A percentile compares a stretch with the other conserved stretches of the same genome.
Evolutionary conservation across 2,797 vertebrate genomes (phyloP).

Genomic region (Pogoniulus pusillus): DNA sequence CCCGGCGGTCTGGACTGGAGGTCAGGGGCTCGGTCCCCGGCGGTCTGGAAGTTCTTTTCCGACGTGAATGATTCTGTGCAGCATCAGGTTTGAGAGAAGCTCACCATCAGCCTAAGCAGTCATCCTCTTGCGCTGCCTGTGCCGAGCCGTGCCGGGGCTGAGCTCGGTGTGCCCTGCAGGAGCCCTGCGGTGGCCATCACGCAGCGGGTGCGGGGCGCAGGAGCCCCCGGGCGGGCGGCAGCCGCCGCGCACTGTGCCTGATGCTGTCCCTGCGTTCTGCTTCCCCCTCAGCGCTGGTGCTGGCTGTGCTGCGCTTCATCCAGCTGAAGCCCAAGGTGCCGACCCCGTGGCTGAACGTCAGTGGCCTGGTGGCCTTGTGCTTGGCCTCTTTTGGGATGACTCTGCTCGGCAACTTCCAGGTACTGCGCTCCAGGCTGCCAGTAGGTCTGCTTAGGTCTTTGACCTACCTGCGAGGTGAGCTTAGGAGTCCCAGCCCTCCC

Average conservation of each 20-base stretch:
- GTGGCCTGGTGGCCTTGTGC: conserved; percentile 79
- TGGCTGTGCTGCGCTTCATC: conserved; percentile 87
- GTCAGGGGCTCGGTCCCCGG: too few relatives aligned
- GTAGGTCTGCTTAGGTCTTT: neutral
- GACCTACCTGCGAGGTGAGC: neutral
- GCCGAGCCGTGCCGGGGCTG: neutral
- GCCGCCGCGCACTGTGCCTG: neutral
- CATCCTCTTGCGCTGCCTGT: neutral
- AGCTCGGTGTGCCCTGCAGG: neutral
- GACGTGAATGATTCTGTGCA: too few relatives aligned
- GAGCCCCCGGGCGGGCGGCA: neutral
- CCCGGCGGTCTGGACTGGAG: too few relatives aligned
- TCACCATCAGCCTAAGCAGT: too few relatives aligned
- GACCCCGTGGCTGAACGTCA: conserved; percentile 84
- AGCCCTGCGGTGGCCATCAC: neutral
- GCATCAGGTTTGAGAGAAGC: too few relatives aligned
- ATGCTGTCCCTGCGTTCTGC: neutral
- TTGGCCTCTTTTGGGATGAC: conserved; percentile 90
- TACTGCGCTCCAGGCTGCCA: conserved; percentile 61
- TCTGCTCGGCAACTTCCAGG: conserved; percentile 92
- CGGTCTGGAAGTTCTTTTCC: too few relatives aligned
- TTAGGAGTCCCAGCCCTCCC: neutral
- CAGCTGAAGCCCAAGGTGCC: conserved; percentile 84
- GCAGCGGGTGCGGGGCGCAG: neutral
- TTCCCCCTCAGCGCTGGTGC: conserved; percentile 78